phyloP scores from a whole-genome alignment of 2,797 vertebrate species.

The Pseudochirops corinnae region DNA sequence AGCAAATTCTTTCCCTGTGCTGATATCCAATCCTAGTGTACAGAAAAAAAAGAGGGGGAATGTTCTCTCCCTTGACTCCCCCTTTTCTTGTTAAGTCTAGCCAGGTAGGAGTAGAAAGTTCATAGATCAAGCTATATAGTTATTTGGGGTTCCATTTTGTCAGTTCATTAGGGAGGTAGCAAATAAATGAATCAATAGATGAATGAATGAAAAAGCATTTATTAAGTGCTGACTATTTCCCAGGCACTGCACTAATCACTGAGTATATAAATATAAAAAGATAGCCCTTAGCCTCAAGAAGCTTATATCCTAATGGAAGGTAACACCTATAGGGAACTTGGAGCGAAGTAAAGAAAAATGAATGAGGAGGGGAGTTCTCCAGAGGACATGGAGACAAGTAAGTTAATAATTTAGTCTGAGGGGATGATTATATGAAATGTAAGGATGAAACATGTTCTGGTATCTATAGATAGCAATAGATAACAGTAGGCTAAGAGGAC shows the following conservation, averaged over 20 bases:
- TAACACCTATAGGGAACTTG: neutral
- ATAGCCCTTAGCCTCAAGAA: neutral
- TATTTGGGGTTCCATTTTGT: constrained; percentile 27
- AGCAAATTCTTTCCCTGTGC: neutral
- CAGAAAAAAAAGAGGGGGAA: neutral
- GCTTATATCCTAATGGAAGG: neutral
- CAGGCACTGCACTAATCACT: neutral
- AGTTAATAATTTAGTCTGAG: neutral
- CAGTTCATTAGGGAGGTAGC: neutral
- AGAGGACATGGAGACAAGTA: neutral
- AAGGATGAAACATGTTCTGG: neutral
- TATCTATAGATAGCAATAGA: neutral
- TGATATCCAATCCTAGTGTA: neutral
- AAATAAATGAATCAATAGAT: neutral
- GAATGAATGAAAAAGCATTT: neutral
- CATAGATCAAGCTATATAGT: neutral
- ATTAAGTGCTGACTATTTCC: neutral
- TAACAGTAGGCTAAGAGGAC: neutral
- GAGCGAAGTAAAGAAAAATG: neutral
- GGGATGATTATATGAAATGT: neutral
- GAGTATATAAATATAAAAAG: neutral
- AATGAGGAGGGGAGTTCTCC: neutral
- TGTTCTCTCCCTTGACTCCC: neutral
- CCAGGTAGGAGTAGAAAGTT: constrained; percentile 8
- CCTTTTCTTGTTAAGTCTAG: neutral